Evolutionary conservation across 2,888 invertebrate species (phyloP).

Genomic region (Lingula anatina): DNA sequence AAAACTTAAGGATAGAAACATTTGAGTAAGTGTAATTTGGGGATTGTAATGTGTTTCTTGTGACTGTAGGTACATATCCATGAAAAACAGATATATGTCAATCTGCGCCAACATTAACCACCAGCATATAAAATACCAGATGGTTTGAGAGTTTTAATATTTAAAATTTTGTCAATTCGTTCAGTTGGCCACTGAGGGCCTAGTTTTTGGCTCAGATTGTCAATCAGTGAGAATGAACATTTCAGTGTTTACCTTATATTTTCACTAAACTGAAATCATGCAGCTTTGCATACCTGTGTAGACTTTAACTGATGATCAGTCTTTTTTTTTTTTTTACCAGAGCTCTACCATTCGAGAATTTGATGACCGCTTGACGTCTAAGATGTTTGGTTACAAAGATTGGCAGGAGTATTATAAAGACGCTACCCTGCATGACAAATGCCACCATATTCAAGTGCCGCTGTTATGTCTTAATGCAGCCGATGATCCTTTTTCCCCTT

Average conservation of each 20-base stretch:
- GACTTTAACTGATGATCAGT: conserved; percentile 1
- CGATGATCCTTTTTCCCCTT: conserved; percentile 84
- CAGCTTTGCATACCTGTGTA: background rate
- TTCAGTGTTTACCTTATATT: background rate
- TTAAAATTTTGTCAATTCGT: too few species aligned
- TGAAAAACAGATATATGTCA: too few species aligned
- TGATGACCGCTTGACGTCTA: conserved; percentile 79
- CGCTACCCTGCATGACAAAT: conserved; percentile 68
- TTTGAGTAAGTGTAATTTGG: too few species aligned
- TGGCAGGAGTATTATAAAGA: conserved; percentile 76
- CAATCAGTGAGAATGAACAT: background rate
- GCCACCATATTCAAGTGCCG: conserved; percentile 69
- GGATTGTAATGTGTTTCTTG: too few species aligned
- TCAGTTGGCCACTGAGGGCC: too few species aligned
- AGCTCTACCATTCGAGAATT: conserved; percentile 68
- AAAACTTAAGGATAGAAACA: too few species aligned
- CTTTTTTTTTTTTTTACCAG: conserved; percentile 51
- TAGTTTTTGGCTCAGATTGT: too few species aligned
- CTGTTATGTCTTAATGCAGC: conserved; percentile 77
- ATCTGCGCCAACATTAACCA: too few species aligned
- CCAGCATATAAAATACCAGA: too few species aligned
- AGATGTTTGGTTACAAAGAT: conserved; percentile 76
- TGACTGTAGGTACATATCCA: too few species aligned
- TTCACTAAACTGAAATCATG: background rate
- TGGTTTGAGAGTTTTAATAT: too few species aligned